phyloP scores from a whole-genome alignment of 1,140 invertebrate genomes.

The Laupala kohalensis region DNA sequence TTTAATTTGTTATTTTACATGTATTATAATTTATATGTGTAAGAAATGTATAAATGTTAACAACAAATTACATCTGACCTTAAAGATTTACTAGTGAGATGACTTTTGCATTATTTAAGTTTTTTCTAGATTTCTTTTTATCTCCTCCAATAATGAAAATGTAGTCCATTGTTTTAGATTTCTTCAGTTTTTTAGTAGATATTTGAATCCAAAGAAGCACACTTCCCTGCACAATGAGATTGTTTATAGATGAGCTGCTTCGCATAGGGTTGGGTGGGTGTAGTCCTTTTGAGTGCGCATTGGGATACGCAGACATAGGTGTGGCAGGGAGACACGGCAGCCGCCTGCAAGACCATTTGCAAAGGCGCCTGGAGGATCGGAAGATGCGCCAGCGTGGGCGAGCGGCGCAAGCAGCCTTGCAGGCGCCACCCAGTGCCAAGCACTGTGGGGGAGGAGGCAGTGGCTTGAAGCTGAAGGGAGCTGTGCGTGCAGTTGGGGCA shows the following conservation, averaged over 20 bases:
- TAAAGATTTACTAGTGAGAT: no score
- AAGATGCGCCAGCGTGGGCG: slow-evolving; percentile 38
- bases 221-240: no score
- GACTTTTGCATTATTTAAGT: no score
- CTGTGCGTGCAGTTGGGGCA: slow-evolving; percentile 22
- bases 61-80: no score
- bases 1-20: no score
- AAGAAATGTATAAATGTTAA: no score
- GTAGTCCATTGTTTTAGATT: no score
- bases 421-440: slow-evolving; percentile 17
- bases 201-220: no score
- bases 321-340: slow-evolving; percentile 31
- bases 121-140: no score
- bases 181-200: no score
- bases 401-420: slow-evolving; percentile 17
- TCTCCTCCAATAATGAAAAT: no score
- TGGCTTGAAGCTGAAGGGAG: slow-evolving; percentile 28
- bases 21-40: no score
- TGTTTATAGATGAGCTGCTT: neutral
- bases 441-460: slow-evolving; percentile 18
- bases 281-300: neutral
- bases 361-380: slow-evolving; percentile 39
- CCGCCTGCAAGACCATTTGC: slow-evolving; percentile 41
- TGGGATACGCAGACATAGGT: neutral
- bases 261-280: neutral